Evolutionary conservation across 2,113 vertebrate species (phyloP).

Genomic region (Uria aalge): DNA sequence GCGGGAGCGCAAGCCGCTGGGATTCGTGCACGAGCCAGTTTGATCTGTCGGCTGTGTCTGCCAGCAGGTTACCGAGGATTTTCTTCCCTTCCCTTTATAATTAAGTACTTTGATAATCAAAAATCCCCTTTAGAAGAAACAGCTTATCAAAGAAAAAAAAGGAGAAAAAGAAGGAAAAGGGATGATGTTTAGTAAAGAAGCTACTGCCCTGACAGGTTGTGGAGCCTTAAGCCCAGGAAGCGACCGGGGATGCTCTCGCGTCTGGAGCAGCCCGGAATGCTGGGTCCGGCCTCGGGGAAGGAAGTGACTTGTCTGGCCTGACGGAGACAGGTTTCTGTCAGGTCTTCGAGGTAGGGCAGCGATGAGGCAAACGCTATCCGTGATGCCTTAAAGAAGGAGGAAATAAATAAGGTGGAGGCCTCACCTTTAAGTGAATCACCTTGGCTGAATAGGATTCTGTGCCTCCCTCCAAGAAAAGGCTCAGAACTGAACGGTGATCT

Average conservation of each 20-base stretch:
- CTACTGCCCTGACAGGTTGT: neutral
- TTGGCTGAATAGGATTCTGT: neutral
- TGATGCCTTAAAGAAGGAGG: neutral
- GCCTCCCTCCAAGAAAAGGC: neutral
- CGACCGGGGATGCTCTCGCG: neutral
- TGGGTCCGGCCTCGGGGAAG: neutral
- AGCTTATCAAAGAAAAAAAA: neutral
- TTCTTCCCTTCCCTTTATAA: neutral
- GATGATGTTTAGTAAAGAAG: neutral
- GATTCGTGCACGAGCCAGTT: neutral
- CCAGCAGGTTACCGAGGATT: neutral
- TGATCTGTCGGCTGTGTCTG: neutral
- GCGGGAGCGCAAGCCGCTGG: rapidly evolving
- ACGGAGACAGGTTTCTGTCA: neutral
- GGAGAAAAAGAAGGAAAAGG: neutral
- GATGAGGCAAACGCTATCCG: neutral
- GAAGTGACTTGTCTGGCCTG: neutral
- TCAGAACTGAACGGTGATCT: neutral
- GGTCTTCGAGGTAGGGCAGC: neutral
- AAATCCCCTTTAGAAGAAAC: neutral
- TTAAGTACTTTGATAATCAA: neutral
- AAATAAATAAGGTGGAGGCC: neutral
- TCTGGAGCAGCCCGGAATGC: neutral
- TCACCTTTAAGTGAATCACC: neutral
- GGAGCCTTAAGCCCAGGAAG: neutral